Base-by-base conservation (phyloP, 2,888 invertebrate genomes). In the Disparrhopalites patrizii region DNA sequence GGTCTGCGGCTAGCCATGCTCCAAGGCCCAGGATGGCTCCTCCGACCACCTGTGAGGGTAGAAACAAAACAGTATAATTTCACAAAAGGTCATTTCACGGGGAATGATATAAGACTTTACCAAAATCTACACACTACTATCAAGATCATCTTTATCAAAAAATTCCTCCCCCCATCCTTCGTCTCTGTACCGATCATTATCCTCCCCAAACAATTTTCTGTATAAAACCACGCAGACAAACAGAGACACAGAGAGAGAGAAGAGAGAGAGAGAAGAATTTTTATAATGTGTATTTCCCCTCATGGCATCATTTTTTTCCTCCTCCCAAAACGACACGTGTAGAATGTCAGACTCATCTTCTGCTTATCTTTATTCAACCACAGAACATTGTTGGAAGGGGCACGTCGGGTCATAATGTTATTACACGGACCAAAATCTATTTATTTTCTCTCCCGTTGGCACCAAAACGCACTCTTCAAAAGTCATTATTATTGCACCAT, bases 1-100 rank as follows among this genome's bases (percentile, higher is more conserved):
- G 85, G 79, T 87, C 87, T 60, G 84, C 83, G 33, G 85, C 83
- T 38, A 88, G 78, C 87, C 87, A 88, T 78, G 87, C 83, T 77
- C 87, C 87, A 65, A 86, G 81, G 33, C 84, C 84, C 69, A 88
- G 79, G 61, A 87, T 83, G 67, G 83, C 82, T 68, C 85, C 84
- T 65, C 87, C 87, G 66, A 84, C 82, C 68, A 84, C 76, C 85
- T 85, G 78, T 63, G 81, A 80, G 70, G 67, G 73, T 73, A 75
- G 50, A 58, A 70, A 47, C n/a, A n/a, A n/a, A n/a, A n/a, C n/a
- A n/a, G n/a, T 40, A 5, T 20, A 5, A 3, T 8, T n/a, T 40
- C 40, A n/a, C 40, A 3, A 8, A n/a, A 3, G 40, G 40, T 20
- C 20, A 40, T 8, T 40, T 18, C 3, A 18, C n/a, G 20, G 10